phyloP scores from a whole-genome alignment of 2,113 vertebrate genomes.

The Tapirus terrestris region DNA sequence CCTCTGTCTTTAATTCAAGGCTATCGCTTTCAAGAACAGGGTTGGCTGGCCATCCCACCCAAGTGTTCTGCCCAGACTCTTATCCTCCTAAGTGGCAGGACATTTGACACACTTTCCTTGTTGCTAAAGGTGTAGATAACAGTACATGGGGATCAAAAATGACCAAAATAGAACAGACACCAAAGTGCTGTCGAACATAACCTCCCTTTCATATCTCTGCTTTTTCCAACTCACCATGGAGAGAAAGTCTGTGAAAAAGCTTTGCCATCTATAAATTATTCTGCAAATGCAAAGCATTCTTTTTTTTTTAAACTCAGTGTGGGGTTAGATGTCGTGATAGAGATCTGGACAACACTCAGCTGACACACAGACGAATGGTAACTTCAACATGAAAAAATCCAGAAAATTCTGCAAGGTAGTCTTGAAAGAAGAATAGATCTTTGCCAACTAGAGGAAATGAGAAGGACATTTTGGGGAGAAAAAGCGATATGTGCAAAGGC shows the following conservation, averaged over 20 bases:
- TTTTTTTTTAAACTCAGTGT: neutral
- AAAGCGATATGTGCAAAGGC: no score
- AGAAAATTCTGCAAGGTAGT: neutral
- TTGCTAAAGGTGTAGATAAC: constrained; percentile 60
- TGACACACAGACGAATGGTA: neutral
- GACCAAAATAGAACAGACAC: constrained; percentile 57
- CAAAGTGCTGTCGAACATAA: neutral
- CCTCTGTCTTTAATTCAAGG: constrained; percentile 22
- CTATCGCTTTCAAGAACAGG: neutral
- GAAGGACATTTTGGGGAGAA: neutral
- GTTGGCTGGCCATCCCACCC: neutral
- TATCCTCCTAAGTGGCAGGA: constrained; percentile 53
- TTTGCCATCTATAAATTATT: neutral
- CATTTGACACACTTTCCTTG: constrained; percentile 65
- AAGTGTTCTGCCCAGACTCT: neutral
- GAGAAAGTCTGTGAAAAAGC: constrained; percentile 13
- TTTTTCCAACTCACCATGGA: constrained; percentile 29
- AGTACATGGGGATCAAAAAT: constrained; percentile 33
- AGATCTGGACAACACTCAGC: neutral
- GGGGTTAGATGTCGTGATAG: neutral
- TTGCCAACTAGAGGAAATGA: neutral
- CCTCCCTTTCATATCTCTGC: neutral
- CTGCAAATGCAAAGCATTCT: constrained; percentile 17
- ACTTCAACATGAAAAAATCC: neutral
- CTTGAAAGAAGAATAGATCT: neutral